Conservation (phyloP, 2,113 vertebrate genomes). For the Ranitomeya imitator region DNA sequence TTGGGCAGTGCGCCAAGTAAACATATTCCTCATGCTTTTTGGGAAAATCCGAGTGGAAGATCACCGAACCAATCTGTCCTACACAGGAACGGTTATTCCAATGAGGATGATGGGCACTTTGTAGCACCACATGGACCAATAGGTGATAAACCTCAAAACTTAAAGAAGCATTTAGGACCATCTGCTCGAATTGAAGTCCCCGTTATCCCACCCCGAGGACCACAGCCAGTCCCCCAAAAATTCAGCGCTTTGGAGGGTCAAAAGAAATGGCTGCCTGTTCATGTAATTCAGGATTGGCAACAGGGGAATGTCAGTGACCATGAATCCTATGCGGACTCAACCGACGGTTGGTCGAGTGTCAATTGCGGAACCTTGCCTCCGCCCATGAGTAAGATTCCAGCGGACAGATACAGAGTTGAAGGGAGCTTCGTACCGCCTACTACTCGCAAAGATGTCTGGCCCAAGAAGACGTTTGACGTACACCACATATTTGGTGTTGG, state of each 20-base stretch:
- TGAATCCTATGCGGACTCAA: constrained; percentile 96
- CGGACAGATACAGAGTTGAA: constrained; percentile 90
- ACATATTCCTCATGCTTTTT: constrained; percentile 72
- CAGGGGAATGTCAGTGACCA: constrained; percentile 87
- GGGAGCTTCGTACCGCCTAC: constrained; percentile 77
- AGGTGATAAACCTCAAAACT: constrained; percentile 76
- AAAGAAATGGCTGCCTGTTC: constrained; percentile 91
- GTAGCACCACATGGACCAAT: constrained; percentile 73
- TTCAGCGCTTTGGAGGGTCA: constrained; percentile 65
- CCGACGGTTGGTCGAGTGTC: constrained; percentile 93
- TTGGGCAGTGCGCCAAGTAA: constrained; percentile 82
- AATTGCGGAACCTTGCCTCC: constrained; percentile 97
- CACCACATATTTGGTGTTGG: constrained; percentile 77
- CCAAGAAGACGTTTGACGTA: constrained; percentile 86
- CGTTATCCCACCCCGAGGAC: constrained; percentile 73
- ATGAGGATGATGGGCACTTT: constrained; percentile 71
- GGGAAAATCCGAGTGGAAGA: constrained; percentile 78
- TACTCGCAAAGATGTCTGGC: constrained; percentile 85
- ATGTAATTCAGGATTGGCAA: constrained; percentile 90
- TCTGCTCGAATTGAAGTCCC: constrained; percentile 77
- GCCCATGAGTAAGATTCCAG: constrained; percentile 96
- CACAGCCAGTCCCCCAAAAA: constrained; percentile 72
- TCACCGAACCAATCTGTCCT: constrained; percentile 71
- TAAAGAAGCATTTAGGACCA: constrained; percentile 71
- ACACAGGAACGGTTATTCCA: constrained; percentile 84